These are phyloP conservation scores for Brachypalpus laphriformis DNA, from an alignment of 2,888 invertebrate genomes.

Conservation along the genomic window DNA sequence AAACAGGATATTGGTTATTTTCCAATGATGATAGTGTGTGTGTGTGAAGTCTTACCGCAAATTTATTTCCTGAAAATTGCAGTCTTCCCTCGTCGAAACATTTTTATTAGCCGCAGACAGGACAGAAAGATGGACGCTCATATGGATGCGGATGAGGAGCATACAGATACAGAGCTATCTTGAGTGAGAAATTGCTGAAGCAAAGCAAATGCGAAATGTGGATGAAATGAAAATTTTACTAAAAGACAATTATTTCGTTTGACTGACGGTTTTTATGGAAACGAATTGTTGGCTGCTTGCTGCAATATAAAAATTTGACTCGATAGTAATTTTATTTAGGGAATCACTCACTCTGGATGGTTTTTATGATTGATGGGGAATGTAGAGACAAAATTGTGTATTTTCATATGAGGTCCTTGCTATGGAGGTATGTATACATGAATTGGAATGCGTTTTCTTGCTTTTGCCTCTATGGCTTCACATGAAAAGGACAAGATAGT, in stretches of 20 bases:
- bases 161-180: background rate
- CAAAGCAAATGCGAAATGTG: background rate
- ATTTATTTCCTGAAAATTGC: constrained; percentile 45
- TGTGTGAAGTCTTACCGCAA: constrained; percentile 1
- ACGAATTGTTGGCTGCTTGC: background rate
- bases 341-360: background rate
- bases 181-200: constrained; percentile 12
- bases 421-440: too few relatives aligned
- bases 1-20: constrained; percentile 53
- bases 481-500: too few relatives aligned
- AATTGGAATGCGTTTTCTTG: too few relatives aligned
- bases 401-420: background rate
- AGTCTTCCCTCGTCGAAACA: constrained; percentile 26
- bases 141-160: too few relatives aligned
- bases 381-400: background rate
- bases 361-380: constrained; percentile 15
- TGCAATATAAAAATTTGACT: constrained; percentile 1
- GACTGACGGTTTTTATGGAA: background rate
- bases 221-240: background rate
- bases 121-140: constrained; percentile 17
- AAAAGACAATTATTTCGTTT: background rate
- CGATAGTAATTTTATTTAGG: background rate
- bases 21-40: constrained; percentile 31
- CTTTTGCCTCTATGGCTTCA: too few relatives aligned
- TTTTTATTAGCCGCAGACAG: constrained; percentile 60